Evolutionary conservation across 2,888 invertebrate genomes (phyloP).

Genomic region (Sialis lutaria): DNA sequence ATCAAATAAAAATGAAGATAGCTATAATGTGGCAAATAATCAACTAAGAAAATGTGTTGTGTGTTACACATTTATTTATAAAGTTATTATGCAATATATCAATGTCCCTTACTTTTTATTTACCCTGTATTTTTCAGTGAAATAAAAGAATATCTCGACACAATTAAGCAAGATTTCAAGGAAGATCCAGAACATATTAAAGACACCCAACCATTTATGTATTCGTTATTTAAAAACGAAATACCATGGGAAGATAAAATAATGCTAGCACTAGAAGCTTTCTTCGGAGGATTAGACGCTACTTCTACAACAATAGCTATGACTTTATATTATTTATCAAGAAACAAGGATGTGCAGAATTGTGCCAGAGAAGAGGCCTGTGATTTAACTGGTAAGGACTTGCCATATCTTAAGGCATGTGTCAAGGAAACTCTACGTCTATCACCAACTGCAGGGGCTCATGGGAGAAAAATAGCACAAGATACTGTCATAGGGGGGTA

Average conservation of each 20-base stretch:
- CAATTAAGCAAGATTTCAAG: constrained; percentile 10
- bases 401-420: constrained; percentile 48
- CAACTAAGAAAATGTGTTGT: too few species aligned
- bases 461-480: constrained; percentile 30
- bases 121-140: constrained; percentile 10
- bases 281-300: constrained; percentile 38
- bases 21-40: too few species aligned
- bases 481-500: constrained; percentile 45
- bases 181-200: constrained; percentile 11
- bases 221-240: constrained; percentile 21
- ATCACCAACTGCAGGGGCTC: constrained; percentile 40
- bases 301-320: constrained; percentile 30
- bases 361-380: constrained; percentile 38
- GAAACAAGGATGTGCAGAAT: constrained; percentile 42
- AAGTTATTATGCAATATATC: not conserved
- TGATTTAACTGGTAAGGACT: constrained; percentile 24
- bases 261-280: constrained; percentile 33
- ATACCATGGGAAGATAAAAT: constrained; percentile 27
- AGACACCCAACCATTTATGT: constrained; percentile 19
- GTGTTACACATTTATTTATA: too few species aligned
- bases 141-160: constrained; percentile 13
- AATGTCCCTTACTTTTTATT: not conserved
- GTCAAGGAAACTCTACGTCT: constrained; percentile 52
- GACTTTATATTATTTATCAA: constrained; percentile 34
- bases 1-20: too few species aligned